Evolutionary conservation across 2,113 vertebrate genomes (phyloP), one percentile per base, ranked within the genome.

Genomic region (Machaerirhynchus nigripectus): DNA sequence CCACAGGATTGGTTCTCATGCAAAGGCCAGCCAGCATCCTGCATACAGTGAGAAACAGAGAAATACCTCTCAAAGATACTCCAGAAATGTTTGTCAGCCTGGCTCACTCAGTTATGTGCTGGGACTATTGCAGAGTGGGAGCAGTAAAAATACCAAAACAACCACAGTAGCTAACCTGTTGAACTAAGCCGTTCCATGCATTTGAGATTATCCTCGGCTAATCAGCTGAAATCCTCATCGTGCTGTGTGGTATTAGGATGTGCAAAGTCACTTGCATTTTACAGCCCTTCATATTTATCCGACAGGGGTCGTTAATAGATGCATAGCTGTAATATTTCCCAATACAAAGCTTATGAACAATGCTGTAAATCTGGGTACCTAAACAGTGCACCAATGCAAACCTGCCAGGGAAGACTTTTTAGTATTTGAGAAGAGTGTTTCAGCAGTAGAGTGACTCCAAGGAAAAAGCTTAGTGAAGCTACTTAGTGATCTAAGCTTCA

Each of bases 191-290:
- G 69, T 95, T 92, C 70, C 95, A 87, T 89, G 89, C 89, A 82
- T 65, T 97, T 82, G 77, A 89, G 96, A 95, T 97, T 93, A 95
- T 96, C 90, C 89, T 94, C 40, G 39, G 63, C 61, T 97, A 93
- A 96, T 94, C n/a, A 3, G 84, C 47, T 84, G 59, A 90, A 96
- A 95, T 95, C 91, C 94, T 95, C 65, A 76, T 76, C 70, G 1
- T 73, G 84, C 81, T 81, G 46, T 65, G 57, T 84, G 70, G 87
- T 69, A 92, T 95, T 95, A 94, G 55, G 63, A 84, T 69, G 53
- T 83, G n/a, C 75, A 90, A 89, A 80, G 87, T 83, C 91, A 93
- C 82, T 86, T 74, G 67, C 47, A 86, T 97, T 95, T 86, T 92
- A 83, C 30, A 90, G 60, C 52, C 50, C 59, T 84, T 84, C 52